phyloP scores from a whole-genome alignment of 2,113 vertebrate species.

The Tricholaema leucomelas region DNA sequence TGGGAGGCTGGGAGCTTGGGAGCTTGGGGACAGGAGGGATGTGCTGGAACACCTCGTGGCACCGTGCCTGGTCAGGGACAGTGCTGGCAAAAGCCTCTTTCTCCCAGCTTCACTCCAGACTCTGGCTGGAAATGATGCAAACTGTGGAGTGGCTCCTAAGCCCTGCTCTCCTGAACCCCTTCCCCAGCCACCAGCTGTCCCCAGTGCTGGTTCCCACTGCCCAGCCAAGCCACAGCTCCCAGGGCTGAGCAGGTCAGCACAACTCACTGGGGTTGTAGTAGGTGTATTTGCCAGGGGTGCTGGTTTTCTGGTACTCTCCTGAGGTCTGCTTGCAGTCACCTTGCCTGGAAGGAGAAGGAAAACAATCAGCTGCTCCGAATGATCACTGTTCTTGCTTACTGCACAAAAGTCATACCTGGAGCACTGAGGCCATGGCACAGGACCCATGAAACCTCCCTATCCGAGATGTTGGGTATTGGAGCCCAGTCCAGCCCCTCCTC shows the following conservation, averaged over 20 bases:
- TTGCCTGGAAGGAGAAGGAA: slow-evolving; percentile 57
- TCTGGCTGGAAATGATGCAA: not conserved
- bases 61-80: not conserved
- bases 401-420: not conserved
- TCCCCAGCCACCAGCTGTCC: not conserved
- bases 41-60: not conserved
- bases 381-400: not conserved
- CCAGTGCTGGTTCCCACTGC: rapidly evolving
- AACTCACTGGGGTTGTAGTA: slow-evolving; percentile 72
- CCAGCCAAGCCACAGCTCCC: not conserved
- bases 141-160: not conserved
- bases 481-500: not conserved
- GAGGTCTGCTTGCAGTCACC: slow-evolving; percentile 59
- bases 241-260: not conserved
- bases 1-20: not conserved
- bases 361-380: not conserved
- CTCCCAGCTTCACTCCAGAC: not conserved
- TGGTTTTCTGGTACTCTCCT: slow-evolving; percentile 69
- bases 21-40: not conserved
- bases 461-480: not conserved
- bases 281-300: slow-evolving; percentile 67
- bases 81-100: not conserved
- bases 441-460: rapidly evolving
- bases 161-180: not conserved
- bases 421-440: not conserved